Base-by-base conservation (phyloP, 2,113 vertebrate genomes). In the Camelus dromedarius region DNA sequence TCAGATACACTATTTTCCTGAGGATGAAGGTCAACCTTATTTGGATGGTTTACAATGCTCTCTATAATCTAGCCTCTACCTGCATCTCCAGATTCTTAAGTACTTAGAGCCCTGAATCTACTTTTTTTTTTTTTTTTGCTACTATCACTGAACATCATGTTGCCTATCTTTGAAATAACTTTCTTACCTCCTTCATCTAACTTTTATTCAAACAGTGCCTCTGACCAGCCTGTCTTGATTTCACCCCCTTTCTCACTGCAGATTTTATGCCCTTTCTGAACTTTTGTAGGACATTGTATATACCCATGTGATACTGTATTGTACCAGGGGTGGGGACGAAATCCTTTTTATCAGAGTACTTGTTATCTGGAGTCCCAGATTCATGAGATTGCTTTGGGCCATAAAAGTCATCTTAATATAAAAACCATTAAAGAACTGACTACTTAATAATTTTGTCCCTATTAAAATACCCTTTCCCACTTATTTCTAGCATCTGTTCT, bases 251-350 rank as follows among this genome's bases (percentile, higher is more conserved):
- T 12, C 5, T 42, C 15, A 50, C 6, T 87, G 16, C 11, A 19
- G n/a, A 62, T 84, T 84, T 92, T 85, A 50, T 93, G 62, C 38
- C 38, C n/a, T n/a, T 82, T 95, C 70, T 79, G 70, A 72, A 89
- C 62, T 70, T 92, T 14, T 77, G 9, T 95, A 81, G 75, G 18
- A 26, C 11, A 32, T 48, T 70, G 30, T 88, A 10, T 62, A 8
- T 64, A 69, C 54, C 15, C 11, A 70, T 56, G 30, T 79, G 56
- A n/a, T 16, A 66, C 84, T 92, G 3, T 83, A 52, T 50, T 66
- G 38, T 84, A n/a, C 6, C 0, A 28, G 58, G n/a, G 32, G 6
- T 35, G n/a, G 48, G 38, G 38, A 18, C 58, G 48, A 50, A 70
- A 46, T 72, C 56, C 20, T 89, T 56, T 75, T 93, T 42, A 46